These are phyloP conservation scores for Parnassius orleans DNA, from an alignment of 2,888 invertebrate species.

Conservation along the genomic window DNA sequence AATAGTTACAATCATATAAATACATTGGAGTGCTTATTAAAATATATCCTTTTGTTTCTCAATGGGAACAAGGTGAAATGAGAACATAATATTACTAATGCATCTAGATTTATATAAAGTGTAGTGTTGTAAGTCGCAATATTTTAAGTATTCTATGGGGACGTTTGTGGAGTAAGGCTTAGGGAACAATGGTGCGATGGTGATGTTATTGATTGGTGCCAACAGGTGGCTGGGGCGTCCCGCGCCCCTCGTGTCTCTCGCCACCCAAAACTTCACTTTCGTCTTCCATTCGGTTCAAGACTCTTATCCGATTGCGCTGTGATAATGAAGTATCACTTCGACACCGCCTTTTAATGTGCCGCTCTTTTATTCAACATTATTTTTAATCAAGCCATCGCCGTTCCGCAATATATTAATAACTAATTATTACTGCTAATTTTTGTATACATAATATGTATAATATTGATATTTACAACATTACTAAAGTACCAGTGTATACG, in stretches of 20 bases:
- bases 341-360: slow-evolving; percentile 1
- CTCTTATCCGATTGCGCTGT: slow-evolving; percentile 34
- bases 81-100: too few relatives aligned
- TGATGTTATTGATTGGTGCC: slow-evolving; percentile 74
- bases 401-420: too few relatives aligned
- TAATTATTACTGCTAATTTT: too few relatives aligned
- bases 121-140: too few relatives aligned
- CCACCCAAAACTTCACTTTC: slow-evolving; percentile 58
- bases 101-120: too few relatives aligned
- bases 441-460: too few relatives aligned
- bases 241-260: slow-evolving; percentile 52
- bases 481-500: too few relatives aligned
- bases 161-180: slow-evolving; percentile 43
- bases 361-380: slow-evolving; percentile 13
- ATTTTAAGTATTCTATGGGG: slow-evolving; percentile 35
- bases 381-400: neutral
- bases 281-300: slow-evolving; percentile 44
- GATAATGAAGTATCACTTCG: slow-evolving; percentile 23
- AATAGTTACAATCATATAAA: too few relatives aligned
- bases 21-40: too few relatives aligned
- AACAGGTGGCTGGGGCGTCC: slow-evolving; percentile 73
- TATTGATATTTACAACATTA: too few relatives aligned
- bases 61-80: too few relatives aligned
- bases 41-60: too few relatives aligned
- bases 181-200: slow-evolving; percentile 61